A percentile compares a stretch with the other conserved stretches of the same genome.
Conservation (phyloP, 2,797 vertebrate genomes). For the Prunella strophiata region DNA sequence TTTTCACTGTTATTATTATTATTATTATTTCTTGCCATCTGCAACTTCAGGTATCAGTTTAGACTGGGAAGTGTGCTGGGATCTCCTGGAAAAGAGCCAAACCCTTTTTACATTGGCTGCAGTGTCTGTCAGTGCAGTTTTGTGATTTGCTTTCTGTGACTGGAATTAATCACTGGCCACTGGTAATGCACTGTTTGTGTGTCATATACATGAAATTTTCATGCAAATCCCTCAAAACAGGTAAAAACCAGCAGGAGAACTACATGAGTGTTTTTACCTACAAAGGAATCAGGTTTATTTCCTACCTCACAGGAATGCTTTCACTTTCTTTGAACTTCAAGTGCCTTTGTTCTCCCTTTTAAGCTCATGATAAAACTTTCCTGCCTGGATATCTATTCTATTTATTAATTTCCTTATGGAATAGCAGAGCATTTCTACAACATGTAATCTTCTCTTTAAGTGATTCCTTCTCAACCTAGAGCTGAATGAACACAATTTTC, state of each 20-base stretch:
- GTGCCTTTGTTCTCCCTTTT: not conserved
- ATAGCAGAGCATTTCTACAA: not conserved
- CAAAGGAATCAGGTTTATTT: not conserved
- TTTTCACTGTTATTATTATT: not conserved
- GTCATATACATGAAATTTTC: not conserved
- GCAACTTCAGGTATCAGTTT: not conserved
- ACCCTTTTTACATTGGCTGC: not conserved
- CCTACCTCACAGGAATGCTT: not conserved
- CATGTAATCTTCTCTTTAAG: not conserved
- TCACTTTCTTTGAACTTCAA: not conserved
- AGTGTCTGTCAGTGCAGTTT: not conserved
- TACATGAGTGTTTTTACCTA: not conserved
- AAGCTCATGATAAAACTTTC: not conserved
- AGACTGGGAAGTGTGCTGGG: not conserved
- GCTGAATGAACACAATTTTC: not conserved
- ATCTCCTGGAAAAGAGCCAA: not conserved
- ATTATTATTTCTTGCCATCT: not conserved
- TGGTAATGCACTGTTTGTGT: not conserved
- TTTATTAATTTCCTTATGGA: not conserved
- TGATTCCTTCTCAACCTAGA: not conserved
- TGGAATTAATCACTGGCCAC: not conserved
- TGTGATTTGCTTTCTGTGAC: not conserved
- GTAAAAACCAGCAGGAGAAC: not conserved
- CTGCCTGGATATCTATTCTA: not conserved
- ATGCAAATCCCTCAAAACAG: not conserved